phyloP scores from a whole-genome alignment of 2,797 vertebrate species.

The Psittacula derbiana region DNA sequence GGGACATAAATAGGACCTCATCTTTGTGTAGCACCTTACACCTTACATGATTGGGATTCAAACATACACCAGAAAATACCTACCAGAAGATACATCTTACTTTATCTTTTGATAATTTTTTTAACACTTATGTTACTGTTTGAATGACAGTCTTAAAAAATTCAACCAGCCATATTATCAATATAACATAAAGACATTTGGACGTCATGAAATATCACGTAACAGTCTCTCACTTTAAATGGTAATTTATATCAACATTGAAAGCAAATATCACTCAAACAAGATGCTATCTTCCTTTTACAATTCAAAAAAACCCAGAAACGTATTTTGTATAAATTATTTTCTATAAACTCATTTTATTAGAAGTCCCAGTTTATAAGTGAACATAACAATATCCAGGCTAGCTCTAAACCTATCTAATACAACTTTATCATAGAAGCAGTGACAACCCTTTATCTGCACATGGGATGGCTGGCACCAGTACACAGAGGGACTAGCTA shows the following conservation, averaged over 20 bases:
- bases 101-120: neutral
- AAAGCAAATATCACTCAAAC: neutral
- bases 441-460: slow-evolving; percentile 4
- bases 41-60: neutral
- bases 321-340: neutral
- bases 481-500: neutral
- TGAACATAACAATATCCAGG: neutral
- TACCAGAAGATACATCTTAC: neutral
- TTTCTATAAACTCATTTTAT: neutral
- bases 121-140: neutral
- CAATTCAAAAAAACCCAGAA: neutral
- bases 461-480: neutral
- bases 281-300: neutral
- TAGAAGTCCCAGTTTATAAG: neutral
- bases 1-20: neutral
- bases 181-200: neutral
- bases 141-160: neutral
- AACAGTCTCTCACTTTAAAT: neutral
- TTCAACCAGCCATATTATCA: neutral
- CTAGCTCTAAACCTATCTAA: neutral
- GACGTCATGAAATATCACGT: neutral
- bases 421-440: neutral
- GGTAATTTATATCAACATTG: neutral
- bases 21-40: neutral
- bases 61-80: neutral